A percentile compares a stretch with the other conserved stretches of the same genome.
phyloP scores from a whole-genome alignment of 2,797 vertebrate genomes.

The Vespertilio murinus region DNA sequence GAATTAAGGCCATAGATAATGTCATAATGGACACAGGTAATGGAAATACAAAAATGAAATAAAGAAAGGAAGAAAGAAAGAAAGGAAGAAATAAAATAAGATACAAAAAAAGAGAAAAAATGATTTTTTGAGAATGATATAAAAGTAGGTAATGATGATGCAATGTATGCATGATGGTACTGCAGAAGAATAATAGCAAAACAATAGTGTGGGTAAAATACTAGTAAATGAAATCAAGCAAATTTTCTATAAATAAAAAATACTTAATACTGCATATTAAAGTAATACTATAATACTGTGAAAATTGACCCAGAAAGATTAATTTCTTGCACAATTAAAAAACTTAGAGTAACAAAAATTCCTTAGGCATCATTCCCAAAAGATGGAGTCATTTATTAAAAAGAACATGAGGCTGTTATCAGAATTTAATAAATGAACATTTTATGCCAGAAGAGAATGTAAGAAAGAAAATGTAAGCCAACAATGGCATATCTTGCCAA shows the following conservation, averaged over 20 bases:
- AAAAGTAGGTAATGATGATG: neutral
- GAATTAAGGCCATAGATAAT: neutral
- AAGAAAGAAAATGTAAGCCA: neutral
- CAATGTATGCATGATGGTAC: neutral
- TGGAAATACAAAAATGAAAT: neutral
- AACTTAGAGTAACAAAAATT: neutral
- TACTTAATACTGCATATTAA: neutral
- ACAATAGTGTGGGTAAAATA: neutral
- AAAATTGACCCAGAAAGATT: neutral
- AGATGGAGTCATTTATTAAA: neutral
- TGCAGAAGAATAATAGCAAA: neutral
- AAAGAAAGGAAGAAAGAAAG: neutral
- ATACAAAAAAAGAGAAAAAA: neutral
- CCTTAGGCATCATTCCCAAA: neutral
- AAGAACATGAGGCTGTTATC: neutral
- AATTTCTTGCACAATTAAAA: neutral
- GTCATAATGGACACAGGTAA: neutral
- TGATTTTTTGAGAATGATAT: neutral
- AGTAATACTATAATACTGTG: neutral
- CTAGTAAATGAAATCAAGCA: neutral
- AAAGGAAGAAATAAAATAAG: neutral
- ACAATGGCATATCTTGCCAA: neutral
- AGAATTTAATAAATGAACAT: neutral
- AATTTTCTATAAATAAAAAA: neutral
- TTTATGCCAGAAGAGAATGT: neutral